Evolutionary conservation across 1,140 invertebrate species (phyloP).

Genomic region (Euura saliciscinereae): DNA sequence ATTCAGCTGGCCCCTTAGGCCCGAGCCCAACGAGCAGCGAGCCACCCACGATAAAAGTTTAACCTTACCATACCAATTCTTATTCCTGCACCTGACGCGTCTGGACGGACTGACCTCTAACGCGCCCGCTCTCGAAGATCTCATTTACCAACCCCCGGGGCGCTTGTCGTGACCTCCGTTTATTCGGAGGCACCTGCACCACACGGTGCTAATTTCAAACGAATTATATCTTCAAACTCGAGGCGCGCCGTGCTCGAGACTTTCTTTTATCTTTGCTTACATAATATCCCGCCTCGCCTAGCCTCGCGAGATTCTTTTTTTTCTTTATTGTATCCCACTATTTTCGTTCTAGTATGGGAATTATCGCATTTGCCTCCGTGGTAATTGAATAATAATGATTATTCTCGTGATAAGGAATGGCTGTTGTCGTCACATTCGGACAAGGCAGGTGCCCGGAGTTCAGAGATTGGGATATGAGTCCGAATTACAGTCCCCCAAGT

Average conservation of each 20-base stretch:
- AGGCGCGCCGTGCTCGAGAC: too few relatives aligned
- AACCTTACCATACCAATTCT: constrained; percentile 41
- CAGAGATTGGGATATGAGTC: too few relatives aligned
- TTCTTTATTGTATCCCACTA: too few relatives aligned
- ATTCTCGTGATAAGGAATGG: too few relatives aligned
- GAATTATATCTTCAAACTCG: neutral
- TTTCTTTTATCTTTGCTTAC: too few relatives aligned
- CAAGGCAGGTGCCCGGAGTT: too few relatives aligned
- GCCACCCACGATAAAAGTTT: constrained; percentile 19
- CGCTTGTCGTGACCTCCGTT: constrained; percentile 24
- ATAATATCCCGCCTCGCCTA: too few relatives aligned
- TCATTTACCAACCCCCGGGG: constrained; percentile 57
- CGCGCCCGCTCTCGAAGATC: constrained; percentile 33
- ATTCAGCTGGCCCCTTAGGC: constrained; percentile 19
- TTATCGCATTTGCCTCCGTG: too few relatives aligned
- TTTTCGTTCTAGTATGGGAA: too few relatives aligned
- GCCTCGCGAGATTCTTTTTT: too few relatives aligned
- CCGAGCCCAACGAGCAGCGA: neutral
- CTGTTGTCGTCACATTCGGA: too few relatives aligned
- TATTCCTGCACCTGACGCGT: constrained; percentile 55
- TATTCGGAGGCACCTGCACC: constrained; percentile 15
- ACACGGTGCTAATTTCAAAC: constrained; percentile 12
- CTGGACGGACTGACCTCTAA: constrained; percentile 36
- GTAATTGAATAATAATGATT: too few relatives aligned
- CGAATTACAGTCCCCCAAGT: neutral